Conservation (phyloP, 2,113 vertebrate species). For the Cephalopterus ornatus region DNA sequence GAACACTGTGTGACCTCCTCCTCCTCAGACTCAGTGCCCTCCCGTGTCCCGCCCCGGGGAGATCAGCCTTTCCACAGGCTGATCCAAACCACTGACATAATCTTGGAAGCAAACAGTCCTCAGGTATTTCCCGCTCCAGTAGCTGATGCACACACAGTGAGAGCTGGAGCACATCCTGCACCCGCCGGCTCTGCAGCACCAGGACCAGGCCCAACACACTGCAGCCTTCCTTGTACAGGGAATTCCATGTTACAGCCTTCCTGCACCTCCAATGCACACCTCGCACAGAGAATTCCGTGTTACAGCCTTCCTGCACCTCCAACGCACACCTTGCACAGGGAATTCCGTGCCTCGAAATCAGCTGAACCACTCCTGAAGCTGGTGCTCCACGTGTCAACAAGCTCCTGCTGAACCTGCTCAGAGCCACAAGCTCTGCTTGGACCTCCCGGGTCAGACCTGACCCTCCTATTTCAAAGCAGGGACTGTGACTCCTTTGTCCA, state of each 20-base stretch:
- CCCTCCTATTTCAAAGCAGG: rapidly evolving
- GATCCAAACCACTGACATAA: background rate
- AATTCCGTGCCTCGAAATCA: rapidly evolving
- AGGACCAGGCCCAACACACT: rapidly evolving
- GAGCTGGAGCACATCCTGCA: background rate
- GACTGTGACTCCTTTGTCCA: rapidly evolving
- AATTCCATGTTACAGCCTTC: background rate
- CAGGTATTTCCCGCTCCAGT: rapidly evolving
- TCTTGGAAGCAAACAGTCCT: background rate
- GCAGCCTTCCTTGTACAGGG: rapidly evolving
- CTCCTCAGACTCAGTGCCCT: background rate
- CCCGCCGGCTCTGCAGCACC: background rate
- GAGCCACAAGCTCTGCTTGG: background rate
- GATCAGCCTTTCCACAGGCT: rapidly evolving
- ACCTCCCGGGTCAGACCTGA: background rate
- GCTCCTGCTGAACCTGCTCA: rapidly evolving
- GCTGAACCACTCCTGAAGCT: background rate
- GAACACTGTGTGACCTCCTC: rapidly evolving
- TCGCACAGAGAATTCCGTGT: rapidly evolving
- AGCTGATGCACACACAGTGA: too few species aligned
- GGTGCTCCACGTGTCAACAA: rapidly evolving
- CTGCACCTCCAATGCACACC: background rate
- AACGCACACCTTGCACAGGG: rapidly evolving
- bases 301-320: background rate
- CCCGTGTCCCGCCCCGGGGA: rapidly evolving